These are phyloP conservation scores for Sinocyclocheilus anophthalmus DNA, from an alignment of 2,113 vertebrate genomes.

Conservation along the genomic window DNA sequence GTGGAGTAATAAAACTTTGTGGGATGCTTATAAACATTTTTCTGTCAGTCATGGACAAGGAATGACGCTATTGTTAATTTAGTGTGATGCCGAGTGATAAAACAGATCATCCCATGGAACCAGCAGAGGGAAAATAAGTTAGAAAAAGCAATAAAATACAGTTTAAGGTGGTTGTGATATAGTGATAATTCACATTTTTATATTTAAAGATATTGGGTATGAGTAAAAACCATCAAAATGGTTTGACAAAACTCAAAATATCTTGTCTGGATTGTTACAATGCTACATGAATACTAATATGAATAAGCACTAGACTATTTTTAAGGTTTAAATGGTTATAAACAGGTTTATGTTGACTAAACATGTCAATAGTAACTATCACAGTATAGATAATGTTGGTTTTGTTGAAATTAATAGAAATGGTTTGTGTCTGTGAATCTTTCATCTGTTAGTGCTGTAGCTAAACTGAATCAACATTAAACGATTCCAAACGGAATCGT, in stretches of 20 bases:
- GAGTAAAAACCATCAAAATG: background rate
- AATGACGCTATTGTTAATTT: background rate
- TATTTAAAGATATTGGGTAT: slow-evolving; percentile 1
- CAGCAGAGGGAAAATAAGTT: background rate
- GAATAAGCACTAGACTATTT: slow-evolving; percentile 16
- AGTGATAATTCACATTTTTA: slow-evolving; percentile 8
- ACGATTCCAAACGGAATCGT: too few species aligned
- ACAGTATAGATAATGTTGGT: slow-evolving; percentile 20
- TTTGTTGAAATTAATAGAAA: slow-evolving; percentile 1
- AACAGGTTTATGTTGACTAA: slow-evolving; percentile 5
- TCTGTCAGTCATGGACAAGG: background rate
- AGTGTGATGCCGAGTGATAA: background rate
- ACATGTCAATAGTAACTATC: background rate
- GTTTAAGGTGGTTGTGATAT: slow-evolving; percentile 3
- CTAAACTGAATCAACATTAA: background rate
- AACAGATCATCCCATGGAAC: background rate
- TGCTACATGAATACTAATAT: slow-evolving; percentile 23
- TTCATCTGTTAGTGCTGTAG: background rate
- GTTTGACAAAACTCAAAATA: background rate
- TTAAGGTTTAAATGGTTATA: background rate
- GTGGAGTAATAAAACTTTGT: background rate
- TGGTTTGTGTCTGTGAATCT: background rate
- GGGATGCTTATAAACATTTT: background rate
- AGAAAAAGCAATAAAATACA: background rate
- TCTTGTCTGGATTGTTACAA: slow-evolving; percentile 13